Evolutionary conservation across 2,113 vertebrate genomes (phyloP), one percentile per base, ranked within the genome.

Genomic region (Megatriorchis doriae): DNA sequence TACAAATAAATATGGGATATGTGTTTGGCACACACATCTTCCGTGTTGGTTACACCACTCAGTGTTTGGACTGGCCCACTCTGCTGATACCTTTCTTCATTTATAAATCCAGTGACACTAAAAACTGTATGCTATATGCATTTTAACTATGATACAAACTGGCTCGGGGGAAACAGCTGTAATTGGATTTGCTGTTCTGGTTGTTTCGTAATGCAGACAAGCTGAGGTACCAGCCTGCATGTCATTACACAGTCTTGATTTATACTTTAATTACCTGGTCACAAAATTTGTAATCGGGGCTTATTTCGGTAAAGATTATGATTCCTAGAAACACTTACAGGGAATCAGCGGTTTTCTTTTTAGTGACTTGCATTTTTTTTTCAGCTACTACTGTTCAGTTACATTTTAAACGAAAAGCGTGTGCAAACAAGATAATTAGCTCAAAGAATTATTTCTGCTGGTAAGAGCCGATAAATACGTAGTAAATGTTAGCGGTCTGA

Each of bases 81-180:
- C 78, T n/a, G 78, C 70, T 12, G 45, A 3, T 16, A 2, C 16
- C 25, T 72, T 42, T 31, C 25, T 12, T 36, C 19, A 23, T 4
- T 36, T 48, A 2, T 3, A 43, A 68, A n/a, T 16, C 5, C 72
- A 19, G 34, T 7, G 12, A 4, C 7, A 2, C 4, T 6, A 0
- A 6, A 12, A 62, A 0, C 36, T 22, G 4, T 16, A 2, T 9
- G 50, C 61, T 25, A 0, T 7, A 2, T 11, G 50, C 34, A 3
- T 1, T 23, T 45, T 3, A n/a, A 36, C 47, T 14, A 0, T 1
- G 22, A 2, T 26, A 15, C 1, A 11, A 17, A 2, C 7, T 7
- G 66, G 55, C 80, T 34, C 38, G 2, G 55, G n/a, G 71, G 42
- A 42, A 22, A 1, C 40, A 4, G 15, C 73, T 55, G 58, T 4